Evolutionary conservation across 2,888 invertebrate species (phyloP).

Genomic region (Tupiocoris notatus): DNA sequence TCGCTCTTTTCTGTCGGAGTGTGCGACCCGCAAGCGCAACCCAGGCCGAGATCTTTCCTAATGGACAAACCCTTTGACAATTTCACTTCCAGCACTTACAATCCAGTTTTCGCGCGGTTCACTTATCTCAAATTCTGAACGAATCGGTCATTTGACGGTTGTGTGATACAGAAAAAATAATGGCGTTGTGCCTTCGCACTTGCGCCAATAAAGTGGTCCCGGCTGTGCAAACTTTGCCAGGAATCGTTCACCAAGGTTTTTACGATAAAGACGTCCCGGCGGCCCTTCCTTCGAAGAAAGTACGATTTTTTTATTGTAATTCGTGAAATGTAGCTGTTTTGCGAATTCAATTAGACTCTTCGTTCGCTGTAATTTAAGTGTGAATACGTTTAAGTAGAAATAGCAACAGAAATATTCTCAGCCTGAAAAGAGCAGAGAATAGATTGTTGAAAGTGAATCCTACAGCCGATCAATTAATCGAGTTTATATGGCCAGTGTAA

Average conservation of each 20-base stretch:
- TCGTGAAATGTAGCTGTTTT: too few species aligned
- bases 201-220: conserved; percentile 25
- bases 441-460: too few species aligned
- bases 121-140: not conserved
- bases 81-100: not conserved
- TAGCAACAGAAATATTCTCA: too few species aligned
- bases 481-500: too few species aligned
- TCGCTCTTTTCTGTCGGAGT: not conserved
- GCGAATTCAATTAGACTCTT: too few species aligned
- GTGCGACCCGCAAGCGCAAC: not conserved
- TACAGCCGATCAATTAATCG: too few species aligned
- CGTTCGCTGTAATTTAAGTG: too few species aligned
- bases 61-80: conserved; percentile 11
- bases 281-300: not conserved
- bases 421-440: too few species aligned
- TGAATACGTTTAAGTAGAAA: too few species aligned
- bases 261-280: not conserved
- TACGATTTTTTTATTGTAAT: not conserved
- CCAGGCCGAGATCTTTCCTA: not conserved
- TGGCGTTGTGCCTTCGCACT: conserved; percentile 22
- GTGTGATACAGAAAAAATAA: not conserved
- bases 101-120: not conserved
- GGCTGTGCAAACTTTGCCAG: conserved; percentile 23
- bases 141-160: too few species aligned
- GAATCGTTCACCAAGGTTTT: conserved; percentile 3